Percentiles rank a stretch among this genome's conserved stretches.
Evolutionary conservation across 2,113 vertebrate species (phyloP).

Genomic region (Megaceryle torquata): DNA sequence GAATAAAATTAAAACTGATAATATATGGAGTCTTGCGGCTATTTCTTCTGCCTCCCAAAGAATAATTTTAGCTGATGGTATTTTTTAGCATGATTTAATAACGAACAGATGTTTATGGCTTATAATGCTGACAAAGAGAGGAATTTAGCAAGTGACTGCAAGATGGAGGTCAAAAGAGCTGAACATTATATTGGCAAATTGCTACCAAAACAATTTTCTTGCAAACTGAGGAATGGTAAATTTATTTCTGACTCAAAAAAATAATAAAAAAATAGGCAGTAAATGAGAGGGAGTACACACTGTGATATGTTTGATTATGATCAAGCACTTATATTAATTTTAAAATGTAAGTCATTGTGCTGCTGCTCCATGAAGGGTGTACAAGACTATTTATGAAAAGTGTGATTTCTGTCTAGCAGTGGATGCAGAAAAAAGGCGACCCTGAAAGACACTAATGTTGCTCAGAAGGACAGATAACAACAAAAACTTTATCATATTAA

Average conservation of each 20-base stretch:
- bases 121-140: neutral
- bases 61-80: neutral
- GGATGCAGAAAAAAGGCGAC: neutral
- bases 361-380: neutral
- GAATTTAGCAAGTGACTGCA: neutral
- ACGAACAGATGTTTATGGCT: neutral
- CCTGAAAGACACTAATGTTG: neutral
- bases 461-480: neutral
- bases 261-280: neutral
- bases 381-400: neutral
- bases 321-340: neutral
- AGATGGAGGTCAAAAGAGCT: neutral
- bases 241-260: neutral
- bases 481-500: neutral
- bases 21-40: neutral
- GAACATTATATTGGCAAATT: neutral
- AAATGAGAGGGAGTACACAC: neutral
- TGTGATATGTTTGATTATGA: neutral
- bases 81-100: constrained; percentile 19
- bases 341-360: neutral
- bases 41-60: constrained; percentile 11
- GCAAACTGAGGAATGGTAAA: neutral
- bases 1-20: constrained; percentile 10
- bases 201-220: neutral
- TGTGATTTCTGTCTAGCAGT: neutral